A percentile compares a stretch with the other conserved stretches of the same genome.
These are phyloP conservation scores for Troides aeacus DNA, from an alignment of 2,888 invertebrate species.

Conservation along the genomic window DNA sequence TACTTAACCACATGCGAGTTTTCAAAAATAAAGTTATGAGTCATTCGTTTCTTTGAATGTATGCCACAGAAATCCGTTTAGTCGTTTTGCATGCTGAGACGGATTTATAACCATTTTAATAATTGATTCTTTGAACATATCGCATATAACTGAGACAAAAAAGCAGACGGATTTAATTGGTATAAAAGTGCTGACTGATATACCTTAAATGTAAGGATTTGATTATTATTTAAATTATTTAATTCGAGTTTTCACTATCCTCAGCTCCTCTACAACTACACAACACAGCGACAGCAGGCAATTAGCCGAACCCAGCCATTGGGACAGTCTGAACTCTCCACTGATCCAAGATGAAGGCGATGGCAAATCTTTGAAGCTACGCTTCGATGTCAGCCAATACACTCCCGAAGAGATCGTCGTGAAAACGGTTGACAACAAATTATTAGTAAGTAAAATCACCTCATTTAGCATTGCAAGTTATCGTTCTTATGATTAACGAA, in stretches of 20 bases:
- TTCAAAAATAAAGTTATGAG: constrained; percentile 15
- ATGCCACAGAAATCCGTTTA: constrained; percentile 9
- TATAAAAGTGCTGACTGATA: neutral
- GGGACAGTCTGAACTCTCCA: constrained; percentile 95
- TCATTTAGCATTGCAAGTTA: neutral
- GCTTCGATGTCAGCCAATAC: constrained; percentile 99
- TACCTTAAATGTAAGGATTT: neutral
- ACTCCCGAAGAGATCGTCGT: constrained; percentile 98
- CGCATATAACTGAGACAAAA: constrained; percentile 16
- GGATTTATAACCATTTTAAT: constrained; percentile 20
- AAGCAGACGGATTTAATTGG: neutral
- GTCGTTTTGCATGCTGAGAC: constrained; percentile 28
- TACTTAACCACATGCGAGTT: constrained; percentile 1
- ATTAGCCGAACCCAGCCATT: constrained; percentile 83
- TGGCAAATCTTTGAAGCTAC: constrained; percentile 94
- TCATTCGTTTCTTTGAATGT: constrained; percentile 21
- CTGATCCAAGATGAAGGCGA: constrained; percentile 96
- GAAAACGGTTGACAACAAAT: constrained; percentile 98
- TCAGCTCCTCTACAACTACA: constrained; percentile 83
- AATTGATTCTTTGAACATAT: constrained; percentile 17
- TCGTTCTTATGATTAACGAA: neutral
- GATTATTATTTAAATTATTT: neutral
- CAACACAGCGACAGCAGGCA: constrained; percentile 82
- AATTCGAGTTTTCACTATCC: constrained; percentile 37
- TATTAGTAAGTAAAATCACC: constrained; percentile 85